Base-by-base conservation (phyloP, 2,113 vertebrate genomes). In the Nannospalax galili region DNA sequence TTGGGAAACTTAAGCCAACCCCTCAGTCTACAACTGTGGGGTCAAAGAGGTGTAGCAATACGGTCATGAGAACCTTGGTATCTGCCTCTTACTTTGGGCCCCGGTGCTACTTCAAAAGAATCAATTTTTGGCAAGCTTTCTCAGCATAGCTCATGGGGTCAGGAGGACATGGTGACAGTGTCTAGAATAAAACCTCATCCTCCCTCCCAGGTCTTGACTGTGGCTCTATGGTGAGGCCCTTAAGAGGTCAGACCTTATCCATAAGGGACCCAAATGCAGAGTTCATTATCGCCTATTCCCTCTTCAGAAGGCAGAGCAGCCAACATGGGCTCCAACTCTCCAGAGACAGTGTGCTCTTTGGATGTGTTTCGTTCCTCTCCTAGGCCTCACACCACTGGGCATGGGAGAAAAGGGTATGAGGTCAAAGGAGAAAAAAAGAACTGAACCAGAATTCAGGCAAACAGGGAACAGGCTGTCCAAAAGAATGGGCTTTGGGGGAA, bases 231-330 rank as follows among this genome's bases (percentile, higher is more conserved):
- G 9, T 1, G 37, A 89, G 64, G 70, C 37, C 32, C 48, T 19
- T 40, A 48, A 45, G 73, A 81, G 52, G 17, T 52, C 19, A 70
- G 62, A 90, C 30, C 35, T 87, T 45, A 11, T 16, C 65, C 26
- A 78, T 1, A 45, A 75, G 93, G 80, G 85, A 87, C 17, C 70
- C 14, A 65, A 85, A 74, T 45, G 73, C 40, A 77, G 75, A 93
- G 28, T 40, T n/a, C 67, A 32, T 42, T 72, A 64, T 10, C 5
- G 11, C 56, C 67, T 67, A 62, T n/a, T 77, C 19, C 24, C 40
- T 94, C 73, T 58, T 79, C 40, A 73, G 84, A 96, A 96, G 62
- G 77, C 93, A 88, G 85, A 69, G 73, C 16, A 62, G 81, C 45
- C 35, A 37, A 77, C 62, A 56, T 37, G 85, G 32, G 52, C 28